Evolutionary conservation across 2,113 vertebrate genomes (phyloP), one percentile per base, ranked within the genome.

Genomic region (Illadopsis cleaveri): DNA sequence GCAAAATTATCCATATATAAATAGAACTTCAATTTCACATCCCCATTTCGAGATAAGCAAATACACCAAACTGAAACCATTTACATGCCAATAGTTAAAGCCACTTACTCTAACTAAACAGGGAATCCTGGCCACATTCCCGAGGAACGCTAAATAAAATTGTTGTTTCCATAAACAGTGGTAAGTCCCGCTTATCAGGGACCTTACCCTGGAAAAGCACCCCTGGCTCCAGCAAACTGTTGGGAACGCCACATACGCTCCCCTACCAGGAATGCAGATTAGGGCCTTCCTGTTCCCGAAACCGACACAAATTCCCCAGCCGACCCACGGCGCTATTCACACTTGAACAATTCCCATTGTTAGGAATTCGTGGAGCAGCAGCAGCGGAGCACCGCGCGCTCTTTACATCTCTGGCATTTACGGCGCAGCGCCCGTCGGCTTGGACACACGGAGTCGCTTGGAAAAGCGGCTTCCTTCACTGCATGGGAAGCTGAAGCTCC

Each of bases 391-490:
- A 11, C 35, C 21, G 20, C 14, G 4, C n/a, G 0, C 60, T 19
- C 64, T 12, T 7, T 18, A 3, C 8, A 21, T 9, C 25, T 17
- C 33, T 0, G 51, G 25, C 48, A 37, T 21, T 28, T 4, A 6
- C 18, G 33, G n/a, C 14, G 2, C 76, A 15, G 75, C 28, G n/a
- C 57, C 31, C 35, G n/a, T 8, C 4, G 73, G 60, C 37, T 62
- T 0, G 37, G 25, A 15, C 60, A 2, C 53, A 0, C 23, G 3
- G 44, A 25, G 9, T 1, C 2, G 8, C 54, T 37, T 1, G 44
- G 9, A 3, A 7, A 44, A 57, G 23, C 3, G 1, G 1, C 12
- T 23, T 5, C 3, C 7, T 21, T 12, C 0, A 1, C 30, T 0
- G 13, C 17, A 33, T 0, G 16, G 47, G 6, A 11, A 30, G 54